phyloP scores from a whole-genome alignment of 2,888 invertebrate species.

The Polydrusus cervinus region DNA sequence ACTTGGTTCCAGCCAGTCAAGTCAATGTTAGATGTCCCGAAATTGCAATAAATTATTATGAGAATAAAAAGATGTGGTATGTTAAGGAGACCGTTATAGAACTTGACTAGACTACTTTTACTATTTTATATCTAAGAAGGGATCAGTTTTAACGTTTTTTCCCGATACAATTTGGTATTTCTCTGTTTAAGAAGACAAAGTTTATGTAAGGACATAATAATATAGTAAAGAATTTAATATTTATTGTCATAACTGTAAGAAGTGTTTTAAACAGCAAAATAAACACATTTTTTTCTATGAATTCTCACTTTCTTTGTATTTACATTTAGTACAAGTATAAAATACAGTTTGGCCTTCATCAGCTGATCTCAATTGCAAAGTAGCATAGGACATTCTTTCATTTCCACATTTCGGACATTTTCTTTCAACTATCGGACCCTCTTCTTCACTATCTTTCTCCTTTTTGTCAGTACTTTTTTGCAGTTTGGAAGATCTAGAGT shows the following conservation, averaged over 20 bases:
- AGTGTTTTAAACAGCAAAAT: neutral
- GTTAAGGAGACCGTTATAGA: conserved; percentile 66
- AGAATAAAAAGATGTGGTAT: conserved; percentile 70
- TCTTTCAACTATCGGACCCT: conserved; percentile 87
- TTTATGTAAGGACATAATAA: too few species aligned
- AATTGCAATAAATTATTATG: conserved; percentile 79
- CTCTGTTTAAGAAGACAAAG: too few species aligned
- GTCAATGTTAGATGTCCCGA: conserved; percentile 77
- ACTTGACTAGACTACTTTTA: conserved; percentile 61
- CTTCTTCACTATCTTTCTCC: conserved; percentile 72
- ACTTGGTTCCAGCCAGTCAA: conserved; percentile 78
- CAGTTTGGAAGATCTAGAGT: conserved; percentile 73
- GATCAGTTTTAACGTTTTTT: too few species aligned
- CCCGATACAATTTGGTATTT: too few species aligned
- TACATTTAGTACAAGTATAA: conserved; percentile 96
- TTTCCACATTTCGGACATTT: conserved; percentile 91
- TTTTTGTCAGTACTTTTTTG: conserved; percentile 63
- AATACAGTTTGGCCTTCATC: conserved; percentile 99
- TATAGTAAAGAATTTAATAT: too few species aligned
- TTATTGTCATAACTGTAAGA: too few species aligned
- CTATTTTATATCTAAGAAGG: neutral
- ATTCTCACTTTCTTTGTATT: conserved; percentile 84
- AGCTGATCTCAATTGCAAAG: conserved; percentile 94
- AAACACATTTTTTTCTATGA: conserved; percentile 72
- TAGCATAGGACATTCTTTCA: conserved; percentile 95